Evolutionary conservation across 2,797 vertebrate genomes (phyloP).

Genomic region (Hephaestus fuliginosus): DNA sequence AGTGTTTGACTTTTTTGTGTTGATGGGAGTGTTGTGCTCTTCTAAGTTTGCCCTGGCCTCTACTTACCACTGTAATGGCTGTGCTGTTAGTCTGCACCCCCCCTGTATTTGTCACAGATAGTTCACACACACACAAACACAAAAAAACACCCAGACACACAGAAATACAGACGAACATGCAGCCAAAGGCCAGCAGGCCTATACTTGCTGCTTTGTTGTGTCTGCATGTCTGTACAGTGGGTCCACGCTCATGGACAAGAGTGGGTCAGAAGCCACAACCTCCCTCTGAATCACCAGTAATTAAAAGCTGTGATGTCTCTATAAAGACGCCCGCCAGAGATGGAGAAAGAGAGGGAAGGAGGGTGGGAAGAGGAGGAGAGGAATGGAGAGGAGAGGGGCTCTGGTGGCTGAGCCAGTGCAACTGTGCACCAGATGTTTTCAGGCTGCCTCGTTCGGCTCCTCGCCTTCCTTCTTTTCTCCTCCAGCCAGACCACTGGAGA

Average conservation of each 20-base stretch:
- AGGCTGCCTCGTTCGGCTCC: slow-evolving; percentile 63
- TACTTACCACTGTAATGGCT: slow-evolving; percentile 79
- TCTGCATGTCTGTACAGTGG: slow-evolving; percentile 75
- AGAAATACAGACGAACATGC: slow-evolving; percentile 41
- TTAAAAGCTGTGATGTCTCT: slow-evolving; percentile 84
- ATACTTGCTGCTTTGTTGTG: slow-evolving; percentile 82
- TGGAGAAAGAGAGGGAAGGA: slow-evolving; percentile 47
- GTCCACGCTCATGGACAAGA: slow-evolving; percentile 76
- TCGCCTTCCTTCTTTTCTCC: slow-evolving; percentile 70
- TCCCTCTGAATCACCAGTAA: slow-evolving; percentile 78
- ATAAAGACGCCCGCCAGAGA: slow-evolving; percentile 60
- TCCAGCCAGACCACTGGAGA: slow-evolving; percentile 70
- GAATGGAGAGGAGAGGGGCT: slow-evolving; percentile 59
- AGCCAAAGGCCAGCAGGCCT: slow-evolving; percentile 64
- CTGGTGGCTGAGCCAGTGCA: slow-evolving; percentile 79
- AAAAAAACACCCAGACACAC: slow-evolving; percentile 48
- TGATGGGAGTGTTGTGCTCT: slow-evolving; percentile 45
- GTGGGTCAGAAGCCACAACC: slow-evolving; percentile 80
- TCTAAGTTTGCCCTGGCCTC: slow-evolving; percentile 61
- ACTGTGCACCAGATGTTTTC: slow-evolving; percentile 88
- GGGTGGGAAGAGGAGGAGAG: slow-evolving; percentile 38
- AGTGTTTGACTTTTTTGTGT: slow-evolving; percentile 34
- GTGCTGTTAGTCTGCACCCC: slow-evolving; percentile 61
- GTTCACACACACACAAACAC: slow-evolving; percentile 33
- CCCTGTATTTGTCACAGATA: slow-evolving; percentile 73